phyloP scores from a whole-genome alignment of 2,797 vertebrate species.

The Atherinosoma microstoma region DNA sequence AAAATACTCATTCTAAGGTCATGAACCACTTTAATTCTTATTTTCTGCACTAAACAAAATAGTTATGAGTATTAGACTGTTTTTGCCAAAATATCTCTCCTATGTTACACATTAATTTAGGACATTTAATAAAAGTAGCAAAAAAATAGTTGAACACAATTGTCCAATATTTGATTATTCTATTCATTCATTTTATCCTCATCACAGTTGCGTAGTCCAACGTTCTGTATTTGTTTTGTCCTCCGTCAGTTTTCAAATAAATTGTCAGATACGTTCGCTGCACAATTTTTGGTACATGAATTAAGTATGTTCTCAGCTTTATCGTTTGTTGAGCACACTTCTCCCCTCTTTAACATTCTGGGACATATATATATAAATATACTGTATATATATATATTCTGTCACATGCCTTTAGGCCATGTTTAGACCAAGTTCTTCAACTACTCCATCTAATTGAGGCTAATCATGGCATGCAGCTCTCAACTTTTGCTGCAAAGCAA shows the following conservation, averaged over 20 bases:
- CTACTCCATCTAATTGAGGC: conserved; percentile 10
- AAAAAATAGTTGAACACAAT: not conserved
- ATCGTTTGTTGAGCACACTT: not conserved
- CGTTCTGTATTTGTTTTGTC: too few species aligned
- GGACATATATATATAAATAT: too few species aligned
- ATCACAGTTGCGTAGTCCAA: too few species aligned
- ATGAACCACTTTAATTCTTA: not conserved
- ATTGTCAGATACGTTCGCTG: not conserved
- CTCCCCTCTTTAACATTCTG: not conserved
- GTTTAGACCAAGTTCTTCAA: not conserved
- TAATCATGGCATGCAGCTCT: not conserved
- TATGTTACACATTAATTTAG: not conserved
- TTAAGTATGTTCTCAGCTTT: not conserved
- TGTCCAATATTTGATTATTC: not conserved
- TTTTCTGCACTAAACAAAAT: not conserved
- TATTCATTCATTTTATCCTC: too few species aligned
- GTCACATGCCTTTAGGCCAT: not conserved
- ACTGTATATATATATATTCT: too few species aligned
- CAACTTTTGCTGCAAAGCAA: not conserved
- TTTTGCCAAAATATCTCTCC: not conserved
- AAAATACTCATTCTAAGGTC: not conserved
- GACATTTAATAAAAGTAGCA: not conserved
- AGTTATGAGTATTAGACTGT: not conserved
- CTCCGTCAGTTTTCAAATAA: not conserved
- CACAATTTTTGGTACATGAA: not conserved